Evolutionary conservation across 2,888 invertebrate genomes (phyloP).

Genomic region (Xestia rhomboidea): DNA sequence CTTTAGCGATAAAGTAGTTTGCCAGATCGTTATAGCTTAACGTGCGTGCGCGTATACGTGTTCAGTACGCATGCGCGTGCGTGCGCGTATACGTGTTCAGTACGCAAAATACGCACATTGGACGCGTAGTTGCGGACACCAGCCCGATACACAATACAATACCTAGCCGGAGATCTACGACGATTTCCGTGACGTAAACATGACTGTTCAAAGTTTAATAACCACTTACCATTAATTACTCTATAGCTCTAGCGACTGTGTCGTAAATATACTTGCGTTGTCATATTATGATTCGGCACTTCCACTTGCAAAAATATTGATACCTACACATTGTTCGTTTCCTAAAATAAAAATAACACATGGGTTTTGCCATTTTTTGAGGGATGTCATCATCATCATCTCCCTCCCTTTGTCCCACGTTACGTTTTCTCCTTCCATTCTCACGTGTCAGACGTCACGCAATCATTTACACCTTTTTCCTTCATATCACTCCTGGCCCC

Average conservation of each 20-base stretch:
- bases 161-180: neutral
- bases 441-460: no score
- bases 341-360: neutral
- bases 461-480: no score
- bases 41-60: no score
- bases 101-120: neutral
- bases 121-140: neutral
- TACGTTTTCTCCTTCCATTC: no score
- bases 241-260: neutral
- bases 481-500: no score
- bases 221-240: slow-evolving; percentile 16
- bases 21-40: no score
- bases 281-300: neutral
- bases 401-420: no score
- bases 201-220: slow-evolving; percentile 21
- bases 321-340: neutral
- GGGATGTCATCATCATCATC: neutral
- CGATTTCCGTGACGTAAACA: slow-evolving; percentile 12
- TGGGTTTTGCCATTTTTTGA: no score
- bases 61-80: no score
- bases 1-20: no score
- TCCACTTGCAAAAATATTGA: neutral
- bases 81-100: no score
- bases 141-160: neutral
- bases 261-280: neutral